Percentiles rank a stretch among this genome's conserved stretches.
Evolutionary conservation across 2,888 invertebrate species (phyloP).

Genomic region (Pharmacophagus antenor): DNA sequence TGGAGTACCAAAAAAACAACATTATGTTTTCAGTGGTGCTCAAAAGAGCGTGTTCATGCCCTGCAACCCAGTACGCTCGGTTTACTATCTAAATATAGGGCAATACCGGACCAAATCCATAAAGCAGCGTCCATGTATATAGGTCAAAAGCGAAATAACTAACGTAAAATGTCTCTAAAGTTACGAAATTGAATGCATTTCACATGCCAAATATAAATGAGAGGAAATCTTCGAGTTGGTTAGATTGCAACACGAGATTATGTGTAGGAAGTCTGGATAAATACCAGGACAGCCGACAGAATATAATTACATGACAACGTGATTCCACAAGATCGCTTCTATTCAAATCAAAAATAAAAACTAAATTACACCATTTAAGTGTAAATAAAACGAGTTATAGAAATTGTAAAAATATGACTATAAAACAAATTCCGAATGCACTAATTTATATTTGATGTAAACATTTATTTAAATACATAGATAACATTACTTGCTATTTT

Average conservation of each 20-base stretch:
- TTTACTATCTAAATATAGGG: constrained; percentile 67
- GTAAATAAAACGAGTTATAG: too few species aligned
- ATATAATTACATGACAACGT: too few species aligned
- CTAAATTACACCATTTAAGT: too few species aligned
- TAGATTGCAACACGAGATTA: constrained; percentile 38
- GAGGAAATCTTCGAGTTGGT: constrained; percentile 37
- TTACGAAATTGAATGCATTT: constrained; percentile 48
- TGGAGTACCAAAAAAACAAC: constrained; percentile 10
- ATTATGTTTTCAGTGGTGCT: constrained; percentile 31
- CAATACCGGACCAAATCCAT: constrained; percentile 51
- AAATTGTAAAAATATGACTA: too few species aligned
- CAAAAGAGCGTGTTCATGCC: constrained; percentile 42
- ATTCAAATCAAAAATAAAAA: too few species aligned
- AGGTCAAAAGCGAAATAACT: constrained; percentile 62
- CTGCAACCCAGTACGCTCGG: constrained; percentile 57
- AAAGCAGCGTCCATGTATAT: constrained; percentile 66
- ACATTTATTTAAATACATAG: too few species aligned
- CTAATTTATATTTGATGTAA: too few species aligned
- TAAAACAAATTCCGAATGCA: too few species aligned
- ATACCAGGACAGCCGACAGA: neutral
- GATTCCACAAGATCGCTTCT: too few species aligned
- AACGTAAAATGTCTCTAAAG: constrained; percentile 62
- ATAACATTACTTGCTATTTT: too few species aligned
- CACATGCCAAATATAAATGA: constrained; percentile 41
- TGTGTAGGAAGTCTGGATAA: constrained; percentile 27